A percentile compares a stretch with the other conserved stretches of the same genome.
phyloP scores from a whole-genome alignment of 1,140 invertebrate species.

The Neodiprion virginianus region DNA sequence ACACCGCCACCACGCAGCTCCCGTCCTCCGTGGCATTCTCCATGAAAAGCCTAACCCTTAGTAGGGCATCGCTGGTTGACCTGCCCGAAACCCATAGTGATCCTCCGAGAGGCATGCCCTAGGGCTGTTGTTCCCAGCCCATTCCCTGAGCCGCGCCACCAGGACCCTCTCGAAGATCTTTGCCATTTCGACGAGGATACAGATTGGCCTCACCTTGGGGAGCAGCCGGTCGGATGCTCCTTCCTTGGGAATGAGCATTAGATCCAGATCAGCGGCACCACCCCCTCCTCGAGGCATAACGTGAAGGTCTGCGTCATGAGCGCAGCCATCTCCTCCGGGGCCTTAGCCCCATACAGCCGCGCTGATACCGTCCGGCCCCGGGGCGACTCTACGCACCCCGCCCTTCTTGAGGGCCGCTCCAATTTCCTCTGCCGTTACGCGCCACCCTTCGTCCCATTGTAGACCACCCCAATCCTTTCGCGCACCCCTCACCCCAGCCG shows the following conservation, averaged over 20 bases:
- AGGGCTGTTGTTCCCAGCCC: neutral
- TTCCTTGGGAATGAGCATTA: conserved; percentile 27
- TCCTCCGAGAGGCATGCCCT: conserved; percentile 24
- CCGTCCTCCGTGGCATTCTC: neutral
- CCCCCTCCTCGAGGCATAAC: neutral
- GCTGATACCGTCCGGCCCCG: no score
- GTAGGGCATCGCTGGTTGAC: conserved; percentile 46
- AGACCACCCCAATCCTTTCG: no score
- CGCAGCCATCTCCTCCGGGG: no score
- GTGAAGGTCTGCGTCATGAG: no score
- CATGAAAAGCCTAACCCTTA: neutral
- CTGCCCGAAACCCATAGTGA: conserved; percentile 47
- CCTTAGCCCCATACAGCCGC: no score
- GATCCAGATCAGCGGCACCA: conserved; percentile 24
- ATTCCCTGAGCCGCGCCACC: conserved; percentile 17
- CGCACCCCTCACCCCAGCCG: no score
- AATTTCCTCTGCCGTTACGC: no score
- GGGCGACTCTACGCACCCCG: no score
- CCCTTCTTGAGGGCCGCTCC: no score
- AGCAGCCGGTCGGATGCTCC: conserved; percentile 22
- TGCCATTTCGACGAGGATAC: conserved; percentile 31
- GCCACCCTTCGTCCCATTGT: no score
- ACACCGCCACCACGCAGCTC: neutral
- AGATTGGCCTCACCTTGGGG: conserved; percentile 34
- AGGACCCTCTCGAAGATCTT: conserved; percentile 38